Evolutionary conservation across 2,888 invertebrate genomes (phyloP).

Genomic region (Tyria jacobaeae): DNA sequence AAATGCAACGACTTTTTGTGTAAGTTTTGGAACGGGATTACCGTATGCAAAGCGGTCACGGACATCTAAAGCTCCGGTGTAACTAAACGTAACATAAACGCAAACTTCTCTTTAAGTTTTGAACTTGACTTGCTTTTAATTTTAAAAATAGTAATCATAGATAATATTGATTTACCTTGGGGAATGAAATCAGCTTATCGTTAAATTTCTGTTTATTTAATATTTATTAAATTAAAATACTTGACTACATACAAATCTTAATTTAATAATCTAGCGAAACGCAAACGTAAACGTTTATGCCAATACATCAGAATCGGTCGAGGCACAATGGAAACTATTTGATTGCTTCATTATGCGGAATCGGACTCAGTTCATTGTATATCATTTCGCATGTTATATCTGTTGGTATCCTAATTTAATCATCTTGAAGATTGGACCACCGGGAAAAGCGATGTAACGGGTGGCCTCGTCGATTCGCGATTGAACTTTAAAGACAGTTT

Average conservation of each 20-base stretch:
- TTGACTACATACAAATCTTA: background rate
- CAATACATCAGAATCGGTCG: conserved; percentile 54
- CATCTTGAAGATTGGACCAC: conserved; percentile 86
- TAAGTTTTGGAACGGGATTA: conserved; percentile 71
- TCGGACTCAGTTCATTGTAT: conserved; percentile 80
- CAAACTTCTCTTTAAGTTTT: conserved; percentile 47
- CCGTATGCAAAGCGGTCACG: conserved; percentile 77
- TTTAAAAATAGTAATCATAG: background rate
- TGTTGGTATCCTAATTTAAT: conserved; percentile 84
- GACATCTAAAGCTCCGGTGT: conserved; percentile 49
- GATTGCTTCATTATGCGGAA: conserved; percentile 85
- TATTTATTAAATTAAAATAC: background rate
- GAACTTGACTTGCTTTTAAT: conserved; percentile 27
- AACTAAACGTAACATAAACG: conserved; percentile 56
- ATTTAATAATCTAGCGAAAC: conserved; percentile 28
- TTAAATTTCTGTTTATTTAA: background rate
- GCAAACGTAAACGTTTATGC: conserved; percentile 55
- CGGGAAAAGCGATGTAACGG: conserved; percentile 74
- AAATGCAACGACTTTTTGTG: conserved; percentile 84
- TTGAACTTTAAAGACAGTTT: conserved; percentile 73
- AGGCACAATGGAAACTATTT: conserved; percentile 79
- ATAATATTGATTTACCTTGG: background rate
- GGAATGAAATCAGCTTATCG: background rate
- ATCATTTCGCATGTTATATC: conserved; percentile 85
- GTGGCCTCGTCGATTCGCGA: conserved; percentile 72